phyloP scores from a whole-genome alignment of 1,140 invertebrate species.

The Metopolophium dirhodum region DNA sequence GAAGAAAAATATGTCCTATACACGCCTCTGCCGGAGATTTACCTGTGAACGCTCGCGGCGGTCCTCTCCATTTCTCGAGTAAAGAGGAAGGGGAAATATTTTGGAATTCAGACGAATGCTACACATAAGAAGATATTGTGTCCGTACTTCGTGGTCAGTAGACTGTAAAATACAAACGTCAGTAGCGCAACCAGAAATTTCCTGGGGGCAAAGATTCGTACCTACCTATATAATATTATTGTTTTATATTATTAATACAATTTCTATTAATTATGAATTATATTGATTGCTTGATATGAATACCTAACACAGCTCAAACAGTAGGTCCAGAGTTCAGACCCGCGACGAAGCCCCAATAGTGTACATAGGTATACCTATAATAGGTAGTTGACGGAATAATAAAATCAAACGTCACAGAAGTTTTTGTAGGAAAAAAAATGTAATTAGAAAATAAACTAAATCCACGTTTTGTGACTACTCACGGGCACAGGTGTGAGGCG shows the following conservation, averaged over 20 bases:
- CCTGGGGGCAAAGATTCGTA: background rate
- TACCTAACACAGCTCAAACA: background rate
- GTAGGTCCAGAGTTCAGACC: background rate
- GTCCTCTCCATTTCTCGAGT: background rate
- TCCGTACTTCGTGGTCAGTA: background rate
- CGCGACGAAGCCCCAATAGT: background rate
- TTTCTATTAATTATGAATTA: background rate
- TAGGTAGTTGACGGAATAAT: background rate
- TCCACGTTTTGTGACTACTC: background rate
- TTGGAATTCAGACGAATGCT: background rate
- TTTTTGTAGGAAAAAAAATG: background rate
- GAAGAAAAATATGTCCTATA: background rate
- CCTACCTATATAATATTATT: background rate
- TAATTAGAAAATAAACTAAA: background rate
- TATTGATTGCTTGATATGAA: background rate
- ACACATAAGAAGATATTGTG: background rate
- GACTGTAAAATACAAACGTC: background rate
- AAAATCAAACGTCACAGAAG: background rate
- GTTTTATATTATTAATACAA: background rate
- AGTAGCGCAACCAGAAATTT: background rate
- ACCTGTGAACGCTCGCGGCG: background rate
- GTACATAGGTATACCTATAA: background rate
- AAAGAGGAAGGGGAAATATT: background rate
- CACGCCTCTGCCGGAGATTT: background rate
- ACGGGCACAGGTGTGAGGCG: too few species aligned